Evolutionary conservation across 1,140 invertebrate genomes (phyloP), one percentile per base, ranked within the genome.

Genomic region (Atta colombica): DNA sequence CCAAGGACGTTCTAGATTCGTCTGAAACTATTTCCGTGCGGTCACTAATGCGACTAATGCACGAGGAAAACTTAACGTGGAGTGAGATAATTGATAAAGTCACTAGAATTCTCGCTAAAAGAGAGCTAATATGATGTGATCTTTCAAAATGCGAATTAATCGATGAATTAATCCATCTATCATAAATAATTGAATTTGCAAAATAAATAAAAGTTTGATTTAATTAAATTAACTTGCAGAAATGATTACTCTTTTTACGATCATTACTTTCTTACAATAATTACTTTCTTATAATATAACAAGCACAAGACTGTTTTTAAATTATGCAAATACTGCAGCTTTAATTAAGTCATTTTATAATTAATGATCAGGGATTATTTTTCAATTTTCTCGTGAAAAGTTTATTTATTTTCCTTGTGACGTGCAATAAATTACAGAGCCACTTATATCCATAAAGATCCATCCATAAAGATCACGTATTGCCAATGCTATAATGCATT

Each of bases 1-100:
- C 21, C 66, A 81, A 81, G 78, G 78, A 51, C 51, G 78, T 39
- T 82, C 80, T 82, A 82, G 68, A 82, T 82, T 82, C 14, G 68
- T 49, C 53, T 8, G 35, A 31, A 82, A 82, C 80, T 82, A 82
- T 82, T 82, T 82, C 68, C 39, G 68, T 82, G 18, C 31, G 35
- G 25, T 5, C 12, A 39, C 65, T 45, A 21, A 28, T 69, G 25
- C 58, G 75, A 49, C 7, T 49, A 18, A 77, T 61, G 35, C 45
- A 14, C 49, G 77, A 58, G 35, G 63, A 25, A 39, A 55, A 21
- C n/a, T 8, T 69, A 12, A 39, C 31, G 51, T 71, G 16, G 12
- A 55, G 5, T 39, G 25, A 51, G 4, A 21, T 5, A 53, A 78
- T 35, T 68, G n/a, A 60, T 39, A 10, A 28, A 77, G 39, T 39